Evolutionary conservation across 2,797 vertebrate species (phyloP).

Genomic region (Acanthis flammea): DNA sequence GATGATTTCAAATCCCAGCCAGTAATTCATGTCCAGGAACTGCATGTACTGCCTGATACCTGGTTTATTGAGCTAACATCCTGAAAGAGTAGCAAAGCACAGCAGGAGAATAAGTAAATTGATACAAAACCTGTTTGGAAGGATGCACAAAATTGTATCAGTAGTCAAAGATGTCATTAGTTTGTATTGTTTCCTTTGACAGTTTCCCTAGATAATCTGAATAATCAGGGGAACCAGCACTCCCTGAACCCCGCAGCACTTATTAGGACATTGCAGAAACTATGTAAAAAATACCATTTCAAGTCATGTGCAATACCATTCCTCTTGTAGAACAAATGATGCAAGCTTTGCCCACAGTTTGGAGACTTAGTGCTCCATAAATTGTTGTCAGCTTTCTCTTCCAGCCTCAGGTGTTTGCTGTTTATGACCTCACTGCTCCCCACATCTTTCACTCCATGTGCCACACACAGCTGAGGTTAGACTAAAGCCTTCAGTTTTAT

Average conservation of each 20-base stretch:
- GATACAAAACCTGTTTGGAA: not conserved
- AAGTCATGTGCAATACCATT: not conserved
- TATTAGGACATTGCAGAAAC: not conserved
- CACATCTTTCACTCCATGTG: not conserved
- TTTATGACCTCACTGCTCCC: not conserved
- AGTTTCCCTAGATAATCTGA: not conserved
- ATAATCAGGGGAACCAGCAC: not conserved
- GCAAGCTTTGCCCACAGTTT: not conserved
- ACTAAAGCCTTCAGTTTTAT: not conserved
- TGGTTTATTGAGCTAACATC: not conserved
- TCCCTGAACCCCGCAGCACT: not conserved
- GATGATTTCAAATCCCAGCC: not conserved
- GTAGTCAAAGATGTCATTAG: not conserved
- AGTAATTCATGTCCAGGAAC: not conserved
- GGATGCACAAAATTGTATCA: not conserved
- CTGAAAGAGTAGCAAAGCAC: not conserved
- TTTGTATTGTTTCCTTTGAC: not conserved
- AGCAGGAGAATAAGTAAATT: not conserved
- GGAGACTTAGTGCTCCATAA: not conserved
- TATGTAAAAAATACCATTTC: not conserved
- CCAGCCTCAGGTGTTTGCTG: not conserved
- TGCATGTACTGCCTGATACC: not conserved
- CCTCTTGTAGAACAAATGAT: not conserved
- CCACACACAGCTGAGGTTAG: not conserved
- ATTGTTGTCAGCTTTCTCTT: not conserved